Evolutionary conservation across 2,888 invertebrate species (phyloP).

Genomic region (Asteroscopus sphinx): DNA sequence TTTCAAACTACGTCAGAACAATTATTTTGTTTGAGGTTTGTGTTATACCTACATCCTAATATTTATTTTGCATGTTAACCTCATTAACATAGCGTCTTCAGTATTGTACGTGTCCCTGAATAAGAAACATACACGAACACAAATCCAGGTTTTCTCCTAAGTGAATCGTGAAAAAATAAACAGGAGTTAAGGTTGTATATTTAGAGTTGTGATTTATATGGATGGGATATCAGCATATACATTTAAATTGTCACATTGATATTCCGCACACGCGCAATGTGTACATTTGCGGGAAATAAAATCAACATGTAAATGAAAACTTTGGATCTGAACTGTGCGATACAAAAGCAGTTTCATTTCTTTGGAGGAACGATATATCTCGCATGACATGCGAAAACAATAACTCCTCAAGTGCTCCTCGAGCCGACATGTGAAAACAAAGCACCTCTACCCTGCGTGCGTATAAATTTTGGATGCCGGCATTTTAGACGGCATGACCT

Average conservation of each 20-base stretch:
- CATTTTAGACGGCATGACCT: constrained; percentile 68
- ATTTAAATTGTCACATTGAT: constrained; percentile 65
- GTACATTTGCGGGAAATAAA: constrained; percentile 56
- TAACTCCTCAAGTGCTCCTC: constrained; percentile 72
- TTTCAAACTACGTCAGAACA: not conserved
- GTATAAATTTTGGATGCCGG: constrained; percentile 72
- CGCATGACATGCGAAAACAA: constrained; percentile 79
- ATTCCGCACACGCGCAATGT: constrained; percentile 51
- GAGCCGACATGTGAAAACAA: constrained; percentile 71
- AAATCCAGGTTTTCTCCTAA: constrained; percentile 32
- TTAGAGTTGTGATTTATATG: constrained; percentile 61
- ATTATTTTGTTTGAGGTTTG: not conserved
- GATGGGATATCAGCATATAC: constrained; percentile 56
- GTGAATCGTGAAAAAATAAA: constrained; percentile 49
- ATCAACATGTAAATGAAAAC: constrained; percentile 64
- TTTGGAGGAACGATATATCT: constrained; percentile 75
- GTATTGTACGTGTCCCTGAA: constrained; percentile 5
- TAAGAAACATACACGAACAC: constrained; percentile 14
- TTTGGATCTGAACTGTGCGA: constrained; percentile 42
- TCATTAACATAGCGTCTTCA: constrained; percentile 1
- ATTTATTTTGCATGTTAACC: not conserved
- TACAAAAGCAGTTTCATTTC: constrained; percentile 67
- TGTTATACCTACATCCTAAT: not conserved
- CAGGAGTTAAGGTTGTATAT: constrained; percentile 58
- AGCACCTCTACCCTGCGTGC: constrained; percentile 60